Conservation (phyloP, 2,797 vertebrate species). For the Phyllotis vaccarum region DNA sequence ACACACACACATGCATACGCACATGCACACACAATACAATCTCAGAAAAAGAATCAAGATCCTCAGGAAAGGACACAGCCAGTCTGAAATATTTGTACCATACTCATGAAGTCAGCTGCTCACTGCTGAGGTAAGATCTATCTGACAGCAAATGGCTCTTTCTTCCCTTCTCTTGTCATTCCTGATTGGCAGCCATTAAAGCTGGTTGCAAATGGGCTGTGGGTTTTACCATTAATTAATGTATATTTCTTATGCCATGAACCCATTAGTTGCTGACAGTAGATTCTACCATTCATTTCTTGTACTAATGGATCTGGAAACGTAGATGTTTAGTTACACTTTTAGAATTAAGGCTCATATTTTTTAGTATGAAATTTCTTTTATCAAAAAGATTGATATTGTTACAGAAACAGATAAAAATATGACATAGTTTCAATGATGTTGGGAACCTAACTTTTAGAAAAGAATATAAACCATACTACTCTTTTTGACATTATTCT, state of each 20-base stretch:
- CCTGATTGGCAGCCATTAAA: background rate
- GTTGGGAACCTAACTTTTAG: background rate
- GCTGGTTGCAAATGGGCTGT: background rate
- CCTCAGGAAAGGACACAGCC: background rate
- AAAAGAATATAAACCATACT: background rate
- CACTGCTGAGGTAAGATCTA: background rate
- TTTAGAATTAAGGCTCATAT: slow-evolving; percentile 49
- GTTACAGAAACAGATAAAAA: background rate
- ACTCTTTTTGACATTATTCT: background rate
- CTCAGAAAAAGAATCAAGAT: background rate
- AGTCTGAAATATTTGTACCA: background rate
- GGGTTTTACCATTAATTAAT: slow-evolving; percentile 70
- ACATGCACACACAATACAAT: too few relatives aligned
- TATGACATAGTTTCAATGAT: slow-evolving; percentile 13
- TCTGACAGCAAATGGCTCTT: background rate
- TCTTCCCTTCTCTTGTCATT: background rate
- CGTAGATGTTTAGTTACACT: slow-evolving; percentile 60
- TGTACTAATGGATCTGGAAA: slow-evolving; percentile 67
- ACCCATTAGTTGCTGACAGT: slow-evolving; percentile 64
- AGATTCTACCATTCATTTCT: slow-evolving; percentile 58
- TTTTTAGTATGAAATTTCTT: slow-evolving; percentile 60
- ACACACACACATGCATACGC: background rate
- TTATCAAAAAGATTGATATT: slow-evolving; percentile 20
- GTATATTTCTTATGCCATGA: slow-evolving; percentile 46
- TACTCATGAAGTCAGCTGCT: background rate